Evolutionary conservation across 2,113 vertebrate genomes (phyloP).

Genomic region (Rhombomys opimus): DNA sequence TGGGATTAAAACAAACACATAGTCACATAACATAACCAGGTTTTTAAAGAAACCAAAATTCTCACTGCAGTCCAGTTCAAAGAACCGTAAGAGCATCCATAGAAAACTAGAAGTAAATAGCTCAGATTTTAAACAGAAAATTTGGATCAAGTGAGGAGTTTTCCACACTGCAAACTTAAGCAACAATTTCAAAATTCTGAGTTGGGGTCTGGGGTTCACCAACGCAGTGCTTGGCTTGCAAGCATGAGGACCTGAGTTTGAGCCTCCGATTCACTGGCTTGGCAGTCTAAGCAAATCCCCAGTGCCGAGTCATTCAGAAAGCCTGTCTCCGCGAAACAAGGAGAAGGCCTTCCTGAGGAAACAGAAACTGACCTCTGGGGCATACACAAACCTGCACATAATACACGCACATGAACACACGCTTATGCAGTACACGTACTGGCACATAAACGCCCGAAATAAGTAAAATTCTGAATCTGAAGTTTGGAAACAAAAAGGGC

Average conservation of each 20-base stretch:
- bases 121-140: neutral
- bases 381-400: neutral
- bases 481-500: neutral
- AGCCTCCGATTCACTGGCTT: neutral
- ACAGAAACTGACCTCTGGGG: neutral
- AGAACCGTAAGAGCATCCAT: neutral
- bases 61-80: neutral
- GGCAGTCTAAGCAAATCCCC: neutral
- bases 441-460: neutral
- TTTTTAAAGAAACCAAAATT: too few relatives aligned
- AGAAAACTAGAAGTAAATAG: neutral
- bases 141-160: neutral
- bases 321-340: neutral
- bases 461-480: neutral
- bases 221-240: neutral
- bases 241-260: neutral
- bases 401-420: neutral
- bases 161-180: neutral
- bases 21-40: too few relatives aligned
- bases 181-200: conserved; percentile 3
- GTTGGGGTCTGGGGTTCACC: neutral
- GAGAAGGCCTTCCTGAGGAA: neutral
- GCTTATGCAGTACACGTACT: too few relatives aligned
- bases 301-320: neutral
- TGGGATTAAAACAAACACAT: too few relatives aligned